These are phyloP conservation scores for Cebus imitator DNA, from an alignment of 2,113 vertebrate genomes.

Conservation along the genomic window DNA sequence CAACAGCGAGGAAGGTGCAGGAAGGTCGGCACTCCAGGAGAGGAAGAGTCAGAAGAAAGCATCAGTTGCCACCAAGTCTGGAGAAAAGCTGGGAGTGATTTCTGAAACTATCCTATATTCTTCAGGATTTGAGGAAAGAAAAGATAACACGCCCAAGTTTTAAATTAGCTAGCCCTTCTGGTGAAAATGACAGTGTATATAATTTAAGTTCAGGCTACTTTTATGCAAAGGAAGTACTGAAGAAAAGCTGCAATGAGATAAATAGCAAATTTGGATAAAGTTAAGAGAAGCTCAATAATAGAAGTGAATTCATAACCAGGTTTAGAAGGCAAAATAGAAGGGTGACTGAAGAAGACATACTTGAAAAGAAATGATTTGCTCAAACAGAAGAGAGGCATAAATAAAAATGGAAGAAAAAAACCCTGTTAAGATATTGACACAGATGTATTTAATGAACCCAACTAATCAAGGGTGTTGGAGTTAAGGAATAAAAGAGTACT, in stretches of 20 bases:
- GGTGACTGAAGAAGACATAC: neutral
- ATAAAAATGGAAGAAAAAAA: neutral
- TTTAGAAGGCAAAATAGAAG: neutral
- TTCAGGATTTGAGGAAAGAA: neutral
- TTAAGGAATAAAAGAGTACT: neutral
- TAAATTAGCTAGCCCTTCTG: neutral
- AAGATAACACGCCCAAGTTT: neutral
- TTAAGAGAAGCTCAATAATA: neutral
- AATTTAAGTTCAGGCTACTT: slow-evolving; percentile 20
- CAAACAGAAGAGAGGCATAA: neutral
- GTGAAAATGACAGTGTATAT: neutral
- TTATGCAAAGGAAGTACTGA: neutral
- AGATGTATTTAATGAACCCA: neutral
- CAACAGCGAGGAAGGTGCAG: neutral
- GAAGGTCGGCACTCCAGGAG: neutral
- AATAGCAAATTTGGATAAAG: neutral
- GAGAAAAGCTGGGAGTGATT: neutral
- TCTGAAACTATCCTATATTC: neutral
- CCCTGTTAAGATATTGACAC: neutral
- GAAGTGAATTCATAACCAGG: neutral
- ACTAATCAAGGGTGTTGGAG: neutral
- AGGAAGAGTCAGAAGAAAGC: neutral
- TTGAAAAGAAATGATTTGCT: neutral
- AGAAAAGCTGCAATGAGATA: neutral
- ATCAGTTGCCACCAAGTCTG: neutral